A percentile compares a stretch with the other conserved stretches of the same genome.
Conservation (phyloP, 1,140 invertebrate species). For the Drosophila guanche region DNA sequence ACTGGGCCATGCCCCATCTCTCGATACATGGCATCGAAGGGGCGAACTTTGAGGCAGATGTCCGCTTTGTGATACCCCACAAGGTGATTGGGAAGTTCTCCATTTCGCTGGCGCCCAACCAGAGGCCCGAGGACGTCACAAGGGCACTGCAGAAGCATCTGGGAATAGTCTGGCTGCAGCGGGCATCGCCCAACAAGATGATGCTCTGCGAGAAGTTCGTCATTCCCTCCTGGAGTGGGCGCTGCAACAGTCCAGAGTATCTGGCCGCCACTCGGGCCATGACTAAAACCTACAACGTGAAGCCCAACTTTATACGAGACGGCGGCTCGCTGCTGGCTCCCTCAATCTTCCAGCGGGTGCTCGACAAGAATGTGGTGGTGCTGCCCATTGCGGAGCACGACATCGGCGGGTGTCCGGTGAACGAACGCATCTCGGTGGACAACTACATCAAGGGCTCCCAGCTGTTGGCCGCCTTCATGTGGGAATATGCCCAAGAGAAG, state of each 20-base stretch:
- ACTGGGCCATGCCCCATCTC: conserved; percentile 94
- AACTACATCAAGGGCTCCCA: conserved; percentile 43
- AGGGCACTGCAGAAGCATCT: conserved; percentile 89
- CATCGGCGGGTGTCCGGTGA: conserved; percentile 38
- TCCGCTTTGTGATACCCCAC: conserved; percentile 96
- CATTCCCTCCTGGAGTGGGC: conserved; percentile 93
- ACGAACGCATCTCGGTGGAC: conserved; percentile 24
- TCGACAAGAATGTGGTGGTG: conserved; percentile 37
- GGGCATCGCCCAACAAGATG: conserved; percentile 93
- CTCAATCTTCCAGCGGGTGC: conserved; percentile 20
- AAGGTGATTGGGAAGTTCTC: conserved; percentile 98
- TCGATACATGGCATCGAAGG: conserved; percentile 94
- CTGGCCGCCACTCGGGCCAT: conserved; percentile 92
- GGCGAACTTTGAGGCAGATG: conserved; percentile 94
- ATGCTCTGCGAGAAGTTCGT: conserved; percentile 84
- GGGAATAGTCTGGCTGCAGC: conserved; percentile 86
- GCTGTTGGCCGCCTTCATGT: conserved; percentile 32
- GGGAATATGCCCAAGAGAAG: conserved; percentile 27
- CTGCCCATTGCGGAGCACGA: conserved; percentile 39
- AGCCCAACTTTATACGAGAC: conserved; percentile 85
- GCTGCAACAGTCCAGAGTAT: conserved; percentile 95
- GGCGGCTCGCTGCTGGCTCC: conserved; percentile 29
- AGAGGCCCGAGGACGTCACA: conserved; percentile 90
- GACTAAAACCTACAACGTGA: conserved; percentile 93
- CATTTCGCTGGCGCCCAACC: conserved; percentile 95